A percentile compares a stretch with the other conserved stretches of the same genome.
These are phyloP conservation scores for Phlogophora meticulosa DNA, from an alignment of 2,888 invertebrate species.

Conservation along the genomic window DNA sequence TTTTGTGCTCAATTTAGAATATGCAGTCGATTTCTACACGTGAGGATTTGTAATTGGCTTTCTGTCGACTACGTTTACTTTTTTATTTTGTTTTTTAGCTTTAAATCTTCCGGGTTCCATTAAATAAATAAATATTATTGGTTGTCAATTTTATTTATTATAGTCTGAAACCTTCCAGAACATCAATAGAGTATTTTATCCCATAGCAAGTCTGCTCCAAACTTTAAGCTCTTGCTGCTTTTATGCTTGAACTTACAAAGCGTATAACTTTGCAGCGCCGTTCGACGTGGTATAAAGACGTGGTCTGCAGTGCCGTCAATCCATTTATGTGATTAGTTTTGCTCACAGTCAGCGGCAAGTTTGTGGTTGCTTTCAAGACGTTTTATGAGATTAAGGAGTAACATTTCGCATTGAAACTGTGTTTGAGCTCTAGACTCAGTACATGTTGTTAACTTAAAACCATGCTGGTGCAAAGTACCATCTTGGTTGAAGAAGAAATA, in stretches of 20 bases:
- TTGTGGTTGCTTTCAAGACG: slow-evolving; percentile 38
- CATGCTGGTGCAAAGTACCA: background rate
- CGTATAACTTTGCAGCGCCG: background rate
- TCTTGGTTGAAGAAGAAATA: too few relatives aligned
- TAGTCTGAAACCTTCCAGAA: too few relatives aligned
- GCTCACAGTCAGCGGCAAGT: slow-evolving; percentile 8
- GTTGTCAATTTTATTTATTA: too few relatives aligned
- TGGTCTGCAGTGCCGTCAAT: background rate
- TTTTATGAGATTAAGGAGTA: slow-evolving; percentile 15
- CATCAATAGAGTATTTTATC: background rate
- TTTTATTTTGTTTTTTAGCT: too few relatives aligned
- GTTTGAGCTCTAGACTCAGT: background rate
- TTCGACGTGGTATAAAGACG: background rate
- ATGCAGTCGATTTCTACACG: too few relatives aligned
- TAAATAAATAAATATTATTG: too few relatives aligned
- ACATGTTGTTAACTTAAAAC: background rate
- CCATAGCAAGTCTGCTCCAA: background rate
- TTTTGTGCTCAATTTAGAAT: too few relatives aligned
- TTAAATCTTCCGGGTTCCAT: too few relatives aligned
- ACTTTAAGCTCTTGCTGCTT: background rate
- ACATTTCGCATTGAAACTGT: background rate
- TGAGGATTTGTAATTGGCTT: too few relatives aligned
- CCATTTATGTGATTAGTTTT: slow-evolving; percentile 39
- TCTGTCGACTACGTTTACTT: too few relatives aligned
- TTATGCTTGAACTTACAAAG: background rate